Conservation (phyloP, 92 coral and sea anemone genomes). For the Phenganax marumi region DNA sequence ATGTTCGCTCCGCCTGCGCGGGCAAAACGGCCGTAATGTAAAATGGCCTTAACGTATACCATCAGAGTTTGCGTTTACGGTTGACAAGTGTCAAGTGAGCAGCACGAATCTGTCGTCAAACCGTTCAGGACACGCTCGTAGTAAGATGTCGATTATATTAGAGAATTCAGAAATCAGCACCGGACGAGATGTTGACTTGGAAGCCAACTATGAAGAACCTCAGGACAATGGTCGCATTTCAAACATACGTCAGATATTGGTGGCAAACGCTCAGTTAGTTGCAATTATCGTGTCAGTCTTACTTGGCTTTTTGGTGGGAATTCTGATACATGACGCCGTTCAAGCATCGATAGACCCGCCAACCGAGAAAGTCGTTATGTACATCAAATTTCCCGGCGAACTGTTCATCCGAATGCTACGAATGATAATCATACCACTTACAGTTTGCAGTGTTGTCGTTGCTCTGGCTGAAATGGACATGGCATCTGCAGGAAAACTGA, state of each 20-base stretch:
- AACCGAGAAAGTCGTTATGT: conserved; percentile 63
- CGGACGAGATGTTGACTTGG: background rate
- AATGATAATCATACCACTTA: conserved; percentile 76
- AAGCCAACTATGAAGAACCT: conserved; percentile 22
- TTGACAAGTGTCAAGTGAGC: too few species aligned
- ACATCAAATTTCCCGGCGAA: conserved; percentile 82
- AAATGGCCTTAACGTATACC: too few species aligned
- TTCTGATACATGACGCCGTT: conserved; percentile 65
- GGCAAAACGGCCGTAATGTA: too few species aligned
- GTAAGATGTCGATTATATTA: conserved; percentile 14
- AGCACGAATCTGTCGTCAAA: too few species aligned
- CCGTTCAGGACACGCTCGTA: background rate
- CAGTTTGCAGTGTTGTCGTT: conserved; percentile 71
- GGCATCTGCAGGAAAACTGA: conserved; percentile 71
- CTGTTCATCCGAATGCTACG: conserved; percentile 82
- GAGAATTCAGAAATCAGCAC: background rate
- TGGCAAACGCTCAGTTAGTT: conserved; percentile 57
- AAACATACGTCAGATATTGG: background rate
- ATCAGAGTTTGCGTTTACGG: too few species aligned
- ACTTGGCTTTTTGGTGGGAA: conserved; percentile 71
- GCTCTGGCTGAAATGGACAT: conserved; percentile 76
- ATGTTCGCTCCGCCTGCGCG: too few species aligned
- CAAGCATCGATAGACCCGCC: conserved; percentile 63
- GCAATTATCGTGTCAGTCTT: conserved; percentile 68
- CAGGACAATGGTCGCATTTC: background rate